Conservation (phyloP, 2,888 invertebrate genomes). For the Chymomyza procnemis region DNA sequence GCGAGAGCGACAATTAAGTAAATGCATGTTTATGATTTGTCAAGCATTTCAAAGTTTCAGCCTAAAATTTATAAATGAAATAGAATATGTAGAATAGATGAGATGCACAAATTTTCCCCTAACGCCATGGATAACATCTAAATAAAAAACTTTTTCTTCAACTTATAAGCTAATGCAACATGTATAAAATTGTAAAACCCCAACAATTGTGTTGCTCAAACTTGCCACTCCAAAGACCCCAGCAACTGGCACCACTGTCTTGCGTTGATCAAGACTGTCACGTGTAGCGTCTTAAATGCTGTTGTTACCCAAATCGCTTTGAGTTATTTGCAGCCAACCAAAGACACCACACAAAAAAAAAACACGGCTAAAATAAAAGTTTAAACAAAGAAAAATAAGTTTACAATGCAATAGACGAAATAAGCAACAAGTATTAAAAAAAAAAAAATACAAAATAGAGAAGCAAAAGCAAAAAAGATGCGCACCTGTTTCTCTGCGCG, state of each 20-base stretch:
- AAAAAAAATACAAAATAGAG: background rate
- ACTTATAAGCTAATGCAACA: no score
- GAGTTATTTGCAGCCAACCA: slow-evolving; percentile 5
- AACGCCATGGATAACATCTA: no score
- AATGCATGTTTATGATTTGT: no score
- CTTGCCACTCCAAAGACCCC: background rate
- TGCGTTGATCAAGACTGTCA: slow-evolving; percentile 35
- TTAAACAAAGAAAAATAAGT: slow-evolving; percentile 52
- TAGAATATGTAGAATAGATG: no score
- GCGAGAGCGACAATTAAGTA: no score
- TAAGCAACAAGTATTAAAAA: slow-evolving; percentile 9
- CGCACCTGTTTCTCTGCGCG: slow-evolving; percentile 1
- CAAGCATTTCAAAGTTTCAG: no score
- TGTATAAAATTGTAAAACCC: no score
- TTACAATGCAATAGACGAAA: slow-evolving; percentile 61
- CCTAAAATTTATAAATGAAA: no score
- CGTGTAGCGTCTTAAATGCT: background rate
- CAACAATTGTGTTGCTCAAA: background rate
- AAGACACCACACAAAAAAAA: background rate
- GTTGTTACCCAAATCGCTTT: slow-evolving; percentile 1
- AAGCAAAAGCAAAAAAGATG: slow-evolving; percentile 20
- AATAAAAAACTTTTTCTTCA: no score
- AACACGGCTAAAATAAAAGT: slow-evolving; percentile 3
- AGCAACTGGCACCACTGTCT: slow-evolving; percentile 14
- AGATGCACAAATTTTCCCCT: no score